Conservation (phyloP, 2,797 vertebrate species). For the Spondyliosoma cantharus region DNA sequence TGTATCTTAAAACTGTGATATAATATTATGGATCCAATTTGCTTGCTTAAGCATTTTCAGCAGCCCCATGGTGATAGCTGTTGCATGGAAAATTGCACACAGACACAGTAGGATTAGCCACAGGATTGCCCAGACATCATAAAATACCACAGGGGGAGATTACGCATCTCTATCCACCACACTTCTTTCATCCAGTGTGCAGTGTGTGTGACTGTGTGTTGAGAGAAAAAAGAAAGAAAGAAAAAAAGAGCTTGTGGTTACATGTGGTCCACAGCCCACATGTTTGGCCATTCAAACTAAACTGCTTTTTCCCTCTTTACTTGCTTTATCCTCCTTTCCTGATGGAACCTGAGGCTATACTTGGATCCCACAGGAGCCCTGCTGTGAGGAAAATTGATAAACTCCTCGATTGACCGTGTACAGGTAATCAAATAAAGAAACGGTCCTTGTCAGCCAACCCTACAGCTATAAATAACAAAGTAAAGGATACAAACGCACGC, state of each 20-base stretch:
- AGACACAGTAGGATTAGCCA: slow-evolving; percentile 68
- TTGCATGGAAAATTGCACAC: slow-evolving; percentile 60
- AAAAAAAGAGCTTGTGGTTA: slow-evolving; percentile 25
- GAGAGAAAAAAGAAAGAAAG: not conserved
- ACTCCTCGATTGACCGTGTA: slow-evolving; percentile 57
- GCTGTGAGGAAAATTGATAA: slow-evolving; percentile 68
- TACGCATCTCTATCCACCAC: slow-evolving; percentile 57
- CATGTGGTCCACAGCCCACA: slow-evolving; percentile 40
- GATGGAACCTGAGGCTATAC: slow-evolving; percentile 45
- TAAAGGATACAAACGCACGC: slow-evolving; percentile 12
- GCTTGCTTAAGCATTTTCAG: slow-evolving; percentile 45
- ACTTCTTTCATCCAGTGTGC: slow-evolving; percentile 58
- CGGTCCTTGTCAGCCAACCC: slow-evolving; percentile 54
- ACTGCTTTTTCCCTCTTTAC: slow-evolving; percentile 29
- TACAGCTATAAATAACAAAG: slow-evolving; percentile 28
- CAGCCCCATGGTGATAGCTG: slow-evolving; percentile 37
- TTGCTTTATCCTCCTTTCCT: slow-evolving; percentile 36
- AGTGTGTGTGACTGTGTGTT: slow-evolving; percentile 30
- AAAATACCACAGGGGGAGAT: slow-evolving; percentile 68
- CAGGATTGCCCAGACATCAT: slow-evolving; percentile 65
- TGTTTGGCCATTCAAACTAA: slow-evolving; percentile 39
- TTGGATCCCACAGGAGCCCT: slow-evolving; percentile 34
- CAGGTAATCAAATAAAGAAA: slow-evolving; percentile 79
- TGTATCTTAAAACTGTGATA: slow-evolving; percentile 24
- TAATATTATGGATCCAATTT: slow-evolving; percentile 50